Percentiles rank a stretch among this genome's conserved stretches.
Conservation (phyloP, 2,797 vertebrate genomes). For the Crenichthys baileyi region DNA sequence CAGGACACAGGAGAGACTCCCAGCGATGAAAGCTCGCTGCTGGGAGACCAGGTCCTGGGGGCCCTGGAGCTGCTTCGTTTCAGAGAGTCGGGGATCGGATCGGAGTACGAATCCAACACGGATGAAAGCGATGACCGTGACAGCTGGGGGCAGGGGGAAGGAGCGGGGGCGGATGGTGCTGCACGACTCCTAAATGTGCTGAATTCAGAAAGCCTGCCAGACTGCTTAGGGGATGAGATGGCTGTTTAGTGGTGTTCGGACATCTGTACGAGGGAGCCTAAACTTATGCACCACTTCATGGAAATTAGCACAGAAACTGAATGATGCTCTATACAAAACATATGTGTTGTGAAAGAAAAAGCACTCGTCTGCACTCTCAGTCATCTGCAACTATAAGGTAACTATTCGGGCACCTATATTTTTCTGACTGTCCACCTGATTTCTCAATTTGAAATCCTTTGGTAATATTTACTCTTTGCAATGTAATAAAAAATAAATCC, state of each 20-base stretch:
- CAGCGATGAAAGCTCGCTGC: slow-evolving; percentile 67
- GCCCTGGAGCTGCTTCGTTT: slow-evolving; percentile 93
- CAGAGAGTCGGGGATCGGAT: slow-evolving; percentile 93
- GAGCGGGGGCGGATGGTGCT: slow-evolving; percentile 37
- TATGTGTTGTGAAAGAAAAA: slow-evolving; percentile 22
- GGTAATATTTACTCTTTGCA: background rate
- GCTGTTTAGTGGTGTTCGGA: slow-evolving; percentile 79
- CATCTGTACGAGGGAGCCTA: slow-evolving; percentile 6
- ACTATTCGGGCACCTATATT: background rate
- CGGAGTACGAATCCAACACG: slow-evolving; percentile 93
- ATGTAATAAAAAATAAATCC: background rate
- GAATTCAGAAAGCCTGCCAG: slow-evolving; percentile 84
- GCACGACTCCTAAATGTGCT: slow-evolving; percentile 81
- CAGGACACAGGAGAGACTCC: slow-evolving; percentile 72
- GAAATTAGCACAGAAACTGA: slow-evolving; percentile 26
- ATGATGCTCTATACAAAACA: slow-evolving; percentile 23
- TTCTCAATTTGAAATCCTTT: background rate
- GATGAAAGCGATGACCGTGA: slow-evolving; percentile 94
- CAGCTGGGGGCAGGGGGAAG: slow-evolving; percentile 90
- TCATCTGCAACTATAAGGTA: slow-evolving; percentile 12
- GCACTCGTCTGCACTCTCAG: background rate
- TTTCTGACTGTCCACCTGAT: background rate
- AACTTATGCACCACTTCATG: slow-evolving; percentile 6
- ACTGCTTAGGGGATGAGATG: slow-evolving; percentile 90
- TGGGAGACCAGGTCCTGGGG: slow-evolving; percentile 84